Conservation (phyloP, 2,113 vertebrate species). For the Neolamprologus sp. region DNA sequence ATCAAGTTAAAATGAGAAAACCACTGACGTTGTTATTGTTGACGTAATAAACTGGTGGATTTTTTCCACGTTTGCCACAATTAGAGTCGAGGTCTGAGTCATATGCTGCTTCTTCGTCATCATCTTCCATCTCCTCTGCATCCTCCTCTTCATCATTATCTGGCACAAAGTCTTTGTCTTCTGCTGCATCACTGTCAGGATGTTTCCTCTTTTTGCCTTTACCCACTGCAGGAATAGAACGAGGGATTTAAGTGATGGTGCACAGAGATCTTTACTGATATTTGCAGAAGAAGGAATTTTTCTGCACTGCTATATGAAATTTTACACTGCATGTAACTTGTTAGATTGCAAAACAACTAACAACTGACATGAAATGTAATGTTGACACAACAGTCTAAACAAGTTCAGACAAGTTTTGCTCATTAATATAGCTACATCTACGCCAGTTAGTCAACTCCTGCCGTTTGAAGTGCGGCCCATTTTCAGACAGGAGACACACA, state of each 20-base stretch:
- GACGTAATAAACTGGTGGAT: neutral
- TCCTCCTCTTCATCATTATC: constrained; percentile 58
- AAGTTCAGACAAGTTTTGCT: neutral
- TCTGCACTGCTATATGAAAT: neutral
- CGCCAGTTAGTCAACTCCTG: neutral
- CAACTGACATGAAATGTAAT: neutral
- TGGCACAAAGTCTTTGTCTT: constrained; percentile 81
- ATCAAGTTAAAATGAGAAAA: neutral
- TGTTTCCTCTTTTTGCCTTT: constrained; percentile 55
- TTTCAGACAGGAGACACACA: neutral
- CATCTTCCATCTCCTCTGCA: constrained; percentile 61
- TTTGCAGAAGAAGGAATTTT: neutral
- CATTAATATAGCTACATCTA: neutral
- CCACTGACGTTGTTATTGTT: neutral
- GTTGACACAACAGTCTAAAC: neutral
- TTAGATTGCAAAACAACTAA: neutral
- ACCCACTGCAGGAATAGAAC: neutral
- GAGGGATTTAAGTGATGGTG: neutral
- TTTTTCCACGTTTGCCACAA: neutral
- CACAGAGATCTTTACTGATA: too few relatives aligned
- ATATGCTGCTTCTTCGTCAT: constrained; percentile 47
- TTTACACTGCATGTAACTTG: neutral
- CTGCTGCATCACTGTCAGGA: neutral
- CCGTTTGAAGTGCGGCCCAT: neutral
- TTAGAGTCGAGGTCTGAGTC: neutral